These are phyloP conservation scores for Hyperoplus immaculatus DNA, from an alignment of 2,797 vertebrate genomes.

Conservation along the genomic window DNA sequence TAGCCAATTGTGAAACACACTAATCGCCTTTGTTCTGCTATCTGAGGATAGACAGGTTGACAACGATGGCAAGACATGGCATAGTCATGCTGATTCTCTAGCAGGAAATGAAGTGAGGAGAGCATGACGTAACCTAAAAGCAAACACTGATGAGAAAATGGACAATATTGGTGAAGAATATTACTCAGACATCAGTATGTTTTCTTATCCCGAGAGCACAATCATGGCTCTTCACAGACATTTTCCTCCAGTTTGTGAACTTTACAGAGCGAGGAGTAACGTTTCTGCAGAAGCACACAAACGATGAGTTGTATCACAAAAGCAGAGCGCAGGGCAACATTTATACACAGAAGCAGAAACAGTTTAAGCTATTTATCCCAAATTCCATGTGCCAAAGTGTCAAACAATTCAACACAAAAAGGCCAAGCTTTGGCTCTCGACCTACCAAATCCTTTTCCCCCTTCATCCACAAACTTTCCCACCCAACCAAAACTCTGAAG, in stretches of 20 bases:
- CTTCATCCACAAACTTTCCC: constrained; percentile 60
- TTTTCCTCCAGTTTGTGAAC: background rate
- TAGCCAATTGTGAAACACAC: constrained; percentile 20
- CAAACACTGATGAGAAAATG: constrained; percentile 26
- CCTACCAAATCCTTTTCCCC: constrained; percentile 43
- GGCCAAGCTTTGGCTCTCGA: constrained; percentile 50
- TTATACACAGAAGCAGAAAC: constrained; percentile 13
- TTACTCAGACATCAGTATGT: constrained; percentile 4
- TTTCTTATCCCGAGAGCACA: constrained; percentile 3
- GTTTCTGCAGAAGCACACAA: constrained; percentile 6
- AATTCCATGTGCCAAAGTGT: constrained; percentile 31
- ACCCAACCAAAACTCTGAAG: constrained; percentile 52
- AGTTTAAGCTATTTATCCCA: background rate
- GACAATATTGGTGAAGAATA: constrained; percentile 6
- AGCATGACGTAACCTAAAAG: constrained; percentile 21
- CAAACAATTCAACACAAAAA: constrained; percentile 47
- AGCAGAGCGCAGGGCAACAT: constrained; percentile 12
- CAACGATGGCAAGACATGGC: constrained; percentile 8
- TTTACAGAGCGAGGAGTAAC: constrained; percentile 2
- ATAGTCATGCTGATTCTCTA: constrained; percentile 11
- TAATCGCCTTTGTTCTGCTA: background rate
- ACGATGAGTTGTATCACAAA: background rate
- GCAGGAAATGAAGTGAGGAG: background rate
- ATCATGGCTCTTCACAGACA: background rate
- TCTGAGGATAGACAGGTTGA: constrained; percentile 22